These are phyloP conservation scores for human DNA, from an alignment of 2,113 vertebrate species.

Conservation along the genomic window GRCh38 chr14:30021501-30022000, in stretches of 20 bases:
- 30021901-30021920: not conserved
- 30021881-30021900: not conserved
- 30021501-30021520: constrained; percentile 70
- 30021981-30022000: not conserved
- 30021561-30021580: constrained; percentile 72
- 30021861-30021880: not conserved
- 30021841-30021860: constrained; percentile 23
- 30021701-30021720: constrained; percentile 14
- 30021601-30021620: constrained; percentile 70
- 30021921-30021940: not conserved
- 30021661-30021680: constrained; percentile 68
- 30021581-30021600: constrained; percentile 69
- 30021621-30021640: constrained; percentile 62
- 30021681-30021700: constrained; percentile 66
- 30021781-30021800: constrained; percentile 40
- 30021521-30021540: constrained; percentile 60
- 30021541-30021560: constrained; percentile 73
- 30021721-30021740: constrained; percentile 65
- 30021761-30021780: constrained; percentile 47
- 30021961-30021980: not conserved
- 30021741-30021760: constrained; percentile 48
- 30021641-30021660: constrained; percentile 67
- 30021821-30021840: not conserved
- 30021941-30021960: not conserved
- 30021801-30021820: constrained; percentile 22